Conservation (phyloP, 2,797 vertebrate species). For the Cynopterus sphinx region DNA sequence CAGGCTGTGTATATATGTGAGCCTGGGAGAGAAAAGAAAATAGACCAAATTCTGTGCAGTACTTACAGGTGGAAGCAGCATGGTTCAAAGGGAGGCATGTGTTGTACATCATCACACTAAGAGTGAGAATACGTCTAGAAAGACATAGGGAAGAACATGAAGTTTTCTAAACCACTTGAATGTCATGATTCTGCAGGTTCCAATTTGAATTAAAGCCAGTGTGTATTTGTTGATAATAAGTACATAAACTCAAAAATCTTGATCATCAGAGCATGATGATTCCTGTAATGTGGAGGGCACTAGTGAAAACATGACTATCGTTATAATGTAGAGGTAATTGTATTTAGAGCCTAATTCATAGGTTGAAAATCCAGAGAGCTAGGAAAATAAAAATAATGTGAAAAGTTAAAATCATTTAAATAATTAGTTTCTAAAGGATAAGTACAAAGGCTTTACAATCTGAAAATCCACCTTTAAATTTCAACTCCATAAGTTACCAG, state of each 20-base stretch:
- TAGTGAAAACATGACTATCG: neutral
- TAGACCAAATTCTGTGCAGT: neutral
- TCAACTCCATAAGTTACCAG: neutral
- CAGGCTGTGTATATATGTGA: neutral
- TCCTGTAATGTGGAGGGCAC: neutral
- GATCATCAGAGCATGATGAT: neutral
- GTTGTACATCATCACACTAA: neutral
- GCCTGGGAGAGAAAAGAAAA: neutral
- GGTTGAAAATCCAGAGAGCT: neutral
- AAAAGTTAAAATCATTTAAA: neutral
- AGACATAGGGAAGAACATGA: neutral
- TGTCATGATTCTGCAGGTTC: neutral
- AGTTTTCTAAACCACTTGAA: neutral
- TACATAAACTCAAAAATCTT: neutral
- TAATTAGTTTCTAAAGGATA: neutral
- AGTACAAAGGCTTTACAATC: neutral
- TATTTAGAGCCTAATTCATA: neutral
- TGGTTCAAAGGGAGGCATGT: neutral
- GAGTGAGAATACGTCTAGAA: neutral
- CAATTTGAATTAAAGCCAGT: neutral
- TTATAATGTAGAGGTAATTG: neutral
- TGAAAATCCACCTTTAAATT: neutral
- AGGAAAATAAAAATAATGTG: neutral
- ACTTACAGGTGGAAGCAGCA: neutral
- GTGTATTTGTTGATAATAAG: neutral